These are phyloP conservation scores for Rhingia campestris DNA, from an alignment of 2,888 invertebrate species.

Conservation along the genomic window DNA sequence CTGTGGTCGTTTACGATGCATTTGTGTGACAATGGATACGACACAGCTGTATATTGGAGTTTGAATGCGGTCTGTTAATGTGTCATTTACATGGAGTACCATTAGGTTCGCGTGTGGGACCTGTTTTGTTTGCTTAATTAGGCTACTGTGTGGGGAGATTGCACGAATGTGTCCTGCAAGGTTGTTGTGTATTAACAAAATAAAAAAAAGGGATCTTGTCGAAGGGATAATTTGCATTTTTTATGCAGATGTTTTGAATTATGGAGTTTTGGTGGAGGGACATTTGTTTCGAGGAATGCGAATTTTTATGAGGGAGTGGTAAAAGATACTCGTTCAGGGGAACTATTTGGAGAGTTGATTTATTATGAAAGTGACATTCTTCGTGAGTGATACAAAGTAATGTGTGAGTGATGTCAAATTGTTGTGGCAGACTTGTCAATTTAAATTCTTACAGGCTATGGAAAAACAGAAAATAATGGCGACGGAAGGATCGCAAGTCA, in stretches of 20 bases:
- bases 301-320: conserved; percentile 28
- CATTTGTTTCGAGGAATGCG: conserved; percentile 15
- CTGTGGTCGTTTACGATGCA: conserved; percentile 56
- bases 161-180: conserved; percentile 43
- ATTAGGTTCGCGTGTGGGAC: conserved; percentile 72
- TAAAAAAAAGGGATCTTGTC: conserved; percentile 23
- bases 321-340: not conserved
- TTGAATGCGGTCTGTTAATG: conserved; percentile 40
- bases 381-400: conserved; percentile 31
- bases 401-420: not conserved
- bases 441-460: too few species aligned
- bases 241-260: conserved; percentile 52
- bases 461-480: too few species aligned
- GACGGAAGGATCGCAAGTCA: too few species aligned
- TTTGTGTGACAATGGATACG: conserved; percentile 62
- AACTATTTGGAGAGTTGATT: conserved; percentile 33
- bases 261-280: conserved; percentile 1
- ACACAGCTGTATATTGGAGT: conserved; percentile 16
- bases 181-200: not conserved
- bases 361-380: not conserved
- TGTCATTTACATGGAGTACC: conserved; percentile 70
- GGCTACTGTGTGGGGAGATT: conserved; percentile 46
- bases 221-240: conserved; percentile 44
- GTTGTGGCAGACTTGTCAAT: too few species aligned
- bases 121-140: conserved; percentile 73